Conservation (phyloP, 92 coral and sea anemone species). For the Siderastrea siderea region DNA sequence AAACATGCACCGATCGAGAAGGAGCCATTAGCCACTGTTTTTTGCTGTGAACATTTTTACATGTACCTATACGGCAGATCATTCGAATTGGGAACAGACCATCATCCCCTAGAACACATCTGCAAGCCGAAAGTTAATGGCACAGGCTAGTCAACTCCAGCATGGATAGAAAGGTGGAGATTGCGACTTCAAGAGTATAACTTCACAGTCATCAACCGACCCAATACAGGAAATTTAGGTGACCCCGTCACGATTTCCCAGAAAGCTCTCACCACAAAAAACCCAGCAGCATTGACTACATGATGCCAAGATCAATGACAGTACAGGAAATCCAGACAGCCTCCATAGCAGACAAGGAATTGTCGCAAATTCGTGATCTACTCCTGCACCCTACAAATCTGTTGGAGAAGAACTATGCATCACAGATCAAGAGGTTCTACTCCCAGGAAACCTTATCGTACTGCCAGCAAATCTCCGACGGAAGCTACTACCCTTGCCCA, state of each 20-base stretch:
- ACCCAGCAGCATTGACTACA: slow-evolving; percentile 6
- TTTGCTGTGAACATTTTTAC: slow-evolving; percentile 66
- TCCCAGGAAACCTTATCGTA: slow-evolving; percentile 47
- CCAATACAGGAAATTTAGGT: slow-evolving; percentile 52
- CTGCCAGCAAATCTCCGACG: slow-evolving; percentile 47
- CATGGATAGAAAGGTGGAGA: slow-evolving; percentile 22
- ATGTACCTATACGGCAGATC: slow-evolving; percentile 62
- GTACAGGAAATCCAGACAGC: slow-evolving; percentile 44
- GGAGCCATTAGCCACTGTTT: slow-evolving; percentile 45
- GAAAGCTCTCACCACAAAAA: slow-evolving; percentile 35
- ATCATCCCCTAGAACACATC: slow-evolving; percentile 63
- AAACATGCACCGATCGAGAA: slow-evolving; percentile 49
- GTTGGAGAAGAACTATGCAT: slow-evolving; percentile 53
- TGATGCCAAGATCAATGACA: slow-evolving; percentile 59
- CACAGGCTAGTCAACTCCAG: slow-evolving; percentile 45
- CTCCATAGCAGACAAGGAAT: slow-evolving; percentile 24
- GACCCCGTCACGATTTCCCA: slow-evolving; percentile 70
- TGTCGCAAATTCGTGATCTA: slow-evolving; percentile 26
- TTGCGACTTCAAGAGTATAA: slow-evolving; percentile 63
- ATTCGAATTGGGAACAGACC: slow-evolving; percentile 68
- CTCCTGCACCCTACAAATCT: slow-evolving; percentile 42
- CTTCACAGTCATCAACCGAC: slow-evolving; percentile 63
- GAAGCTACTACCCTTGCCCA: slow-evolving; percentile 44
- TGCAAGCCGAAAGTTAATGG: slow-evolving; percentile 34
- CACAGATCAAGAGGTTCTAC: slow-evolving; percentile 45